A percentile compares a stretch with the other conserved stretches of the same genome.
phyloP scores from a whole-genome alignment of 2,113 vertebrate species.

The Raja brachyura region DNA sequence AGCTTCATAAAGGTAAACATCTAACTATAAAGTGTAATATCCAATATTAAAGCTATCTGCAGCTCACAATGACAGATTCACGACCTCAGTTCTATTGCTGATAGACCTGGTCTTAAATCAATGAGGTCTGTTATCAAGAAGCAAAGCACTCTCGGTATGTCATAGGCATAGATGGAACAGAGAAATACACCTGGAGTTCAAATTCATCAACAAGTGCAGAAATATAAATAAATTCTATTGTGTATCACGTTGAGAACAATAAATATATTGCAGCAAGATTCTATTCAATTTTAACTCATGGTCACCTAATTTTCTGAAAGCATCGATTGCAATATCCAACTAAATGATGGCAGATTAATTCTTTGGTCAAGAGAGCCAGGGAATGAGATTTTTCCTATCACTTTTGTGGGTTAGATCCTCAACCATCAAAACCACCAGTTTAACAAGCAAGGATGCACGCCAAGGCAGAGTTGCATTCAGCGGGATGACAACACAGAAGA shows the following conservation, averaged over 20 bases:
- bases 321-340: not conserved
- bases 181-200: not conserved
- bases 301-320: not conserved
- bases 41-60: not conserved
- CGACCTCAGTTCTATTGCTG: not conserved
- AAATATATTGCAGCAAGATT: too few species aligned
- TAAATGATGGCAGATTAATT: not conserved
- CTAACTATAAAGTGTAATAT: not conserved
- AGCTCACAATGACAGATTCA: not conserved
- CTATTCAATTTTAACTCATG: not conserved
- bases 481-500: not conserved
- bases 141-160: not conserved
- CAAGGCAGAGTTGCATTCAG: not conserved
- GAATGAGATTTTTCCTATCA: not conserved
- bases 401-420: not conserved
- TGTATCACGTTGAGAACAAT: not conserved
- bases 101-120: too few species aligned
- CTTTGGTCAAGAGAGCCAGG: not conserved
- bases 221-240: not conserved
- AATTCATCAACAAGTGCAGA: not conserved
- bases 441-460: not conserved
- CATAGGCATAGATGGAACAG: too few species aligned
- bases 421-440: not conserved
- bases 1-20: not conserved
- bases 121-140: not conserved